A percentile compares a stretch with the other conserved stretches of the same genome.
Conservation (phyloP, 2,888 invertebrate species). For the Smittia aterrima region DNA sequence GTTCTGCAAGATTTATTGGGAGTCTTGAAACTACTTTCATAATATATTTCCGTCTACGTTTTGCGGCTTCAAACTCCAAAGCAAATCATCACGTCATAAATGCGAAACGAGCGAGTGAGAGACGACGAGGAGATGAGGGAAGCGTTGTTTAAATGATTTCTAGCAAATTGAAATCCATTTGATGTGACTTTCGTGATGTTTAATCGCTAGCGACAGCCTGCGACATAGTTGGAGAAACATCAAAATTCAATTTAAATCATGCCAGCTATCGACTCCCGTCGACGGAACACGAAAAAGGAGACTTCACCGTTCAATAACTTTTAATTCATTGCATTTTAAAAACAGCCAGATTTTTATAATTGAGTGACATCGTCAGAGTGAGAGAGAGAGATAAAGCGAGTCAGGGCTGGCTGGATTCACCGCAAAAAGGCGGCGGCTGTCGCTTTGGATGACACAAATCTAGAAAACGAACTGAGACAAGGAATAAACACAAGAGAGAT, state of each 20-base stretch:
- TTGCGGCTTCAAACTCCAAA: background rate
- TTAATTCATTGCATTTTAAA: conserved; percentile 15
- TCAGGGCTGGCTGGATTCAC: background rate
- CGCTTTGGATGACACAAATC: conserved; percentile 18
- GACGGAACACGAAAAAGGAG: background rate
- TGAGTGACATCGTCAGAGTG: background rate
- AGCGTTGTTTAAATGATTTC: background rate
- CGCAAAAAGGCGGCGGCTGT: conserved; percentile 15
- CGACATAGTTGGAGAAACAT: background rate
- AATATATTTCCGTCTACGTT: background rate
- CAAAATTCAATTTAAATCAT: background rate
- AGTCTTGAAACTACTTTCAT: conserved; percentile 4
- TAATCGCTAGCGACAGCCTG: background rate
- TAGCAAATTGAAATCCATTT: conserved; percentile 1
- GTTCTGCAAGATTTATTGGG: background rate
- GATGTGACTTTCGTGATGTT: conserved; percentile 1
- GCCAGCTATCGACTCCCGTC: background rate
- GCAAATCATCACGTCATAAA: background rate
- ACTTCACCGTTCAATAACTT: background rate
- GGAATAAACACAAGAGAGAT: background rate
- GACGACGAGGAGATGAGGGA: too few species aligned
- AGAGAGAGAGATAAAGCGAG: background rate
- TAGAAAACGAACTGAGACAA: background rate
- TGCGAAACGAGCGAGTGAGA: background rate
- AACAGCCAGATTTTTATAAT: conserved; percentile 1